phyloP scores from a whole-genome alignment of 2,797 vertebrate genomes.

The Notamacropus eugenii region DNA sequence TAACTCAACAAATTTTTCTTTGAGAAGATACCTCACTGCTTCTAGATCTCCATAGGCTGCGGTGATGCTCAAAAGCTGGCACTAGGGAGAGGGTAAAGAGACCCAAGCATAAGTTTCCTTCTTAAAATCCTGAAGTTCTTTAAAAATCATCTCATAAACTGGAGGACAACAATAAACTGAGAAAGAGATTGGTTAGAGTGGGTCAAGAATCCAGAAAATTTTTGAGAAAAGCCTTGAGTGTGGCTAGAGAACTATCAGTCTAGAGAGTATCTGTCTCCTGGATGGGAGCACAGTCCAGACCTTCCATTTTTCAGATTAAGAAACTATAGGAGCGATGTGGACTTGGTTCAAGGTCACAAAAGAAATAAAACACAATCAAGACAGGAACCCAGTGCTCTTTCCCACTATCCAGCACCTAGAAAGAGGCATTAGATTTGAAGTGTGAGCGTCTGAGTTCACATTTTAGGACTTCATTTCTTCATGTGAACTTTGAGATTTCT shows the following conservation, averaged over 20 bases:
- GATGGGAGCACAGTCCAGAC: neutral
- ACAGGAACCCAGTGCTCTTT: neutral
- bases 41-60: slow-evolving; percentile 90
- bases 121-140: neutral
- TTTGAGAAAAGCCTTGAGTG: neutral
- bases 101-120: neutral
- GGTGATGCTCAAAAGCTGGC: slow-evolving; percentile 89
- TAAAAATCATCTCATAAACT: neutral
- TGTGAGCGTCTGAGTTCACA: neutral
- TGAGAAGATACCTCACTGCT: slow-evolving; percentile 91
- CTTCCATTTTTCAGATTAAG: neutral
- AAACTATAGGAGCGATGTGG: neutral
- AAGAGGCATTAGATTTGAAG: neutral
- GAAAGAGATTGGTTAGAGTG: neutral
- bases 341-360: neutral
- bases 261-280: neutral
- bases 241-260: neutral
- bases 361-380: neutral
- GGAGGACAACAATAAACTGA: neutral
- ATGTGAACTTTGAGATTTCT: neutral
- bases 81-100: slow-evolving; percentile 81
- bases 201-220: neutral
- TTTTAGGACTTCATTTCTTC: neutral
- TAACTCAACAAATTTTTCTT: slow-evolving; percentile 85
- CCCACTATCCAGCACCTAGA: neutral